Conservation (phyloP, 2,888 invertebrate genomes). For the Papilio gigon region DNA sequence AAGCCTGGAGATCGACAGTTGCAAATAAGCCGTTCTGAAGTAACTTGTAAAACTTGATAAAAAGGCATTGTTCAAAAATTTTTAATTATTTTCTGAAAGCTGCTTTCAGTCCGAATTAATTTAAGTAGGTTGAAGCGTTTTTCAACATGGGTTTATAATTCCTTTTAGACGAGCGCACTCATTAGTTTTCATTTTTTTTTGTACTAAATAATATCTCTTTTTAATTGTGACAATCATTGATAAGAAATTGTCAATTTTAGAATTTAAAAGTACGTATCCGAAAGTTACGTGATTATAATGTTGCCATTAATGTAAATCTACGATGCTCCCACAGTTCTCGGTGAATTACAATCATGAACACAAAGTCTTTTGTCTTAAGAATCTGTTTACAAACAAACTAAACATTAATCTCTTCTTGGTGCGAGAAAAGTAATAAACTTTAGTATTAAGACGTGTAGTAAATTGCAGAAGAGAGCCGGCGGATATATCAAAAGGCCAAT, state of each 20-base stretch:
- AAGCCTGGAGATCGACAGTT: background rate
- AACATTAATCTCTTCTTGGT: background rate
- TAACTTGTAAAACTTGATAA: conserved; percentile 7
- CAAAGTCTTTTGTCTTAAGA: conserved; percentile 1
- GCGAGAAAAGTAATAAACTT: conserved; percentile 6
- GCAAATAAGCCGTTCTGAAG: background rate
- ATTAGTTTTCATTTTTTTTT: background rate
- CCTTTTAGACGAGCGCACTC: no score
- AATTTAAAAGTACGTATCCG: no score
- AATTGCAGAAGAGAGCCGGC: background rate
- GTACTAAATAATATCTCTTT: no score
- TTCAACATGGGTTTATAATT: background rate
- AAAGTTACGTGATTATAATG: no score
- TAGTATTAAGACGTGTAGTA: conserved; percentile 4
- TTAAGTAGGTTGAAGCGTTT: background rate
- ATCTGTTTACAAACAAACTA: conserved; percentile 11
- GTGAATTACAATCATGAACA: background rate
- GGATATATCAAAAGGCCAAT: background rate
- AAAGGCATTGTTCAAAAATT: conserved; percentile 3
- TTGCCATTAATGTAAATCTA: background rate
- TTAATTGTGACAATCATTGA: no score
- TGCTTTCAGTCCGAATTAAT: conserved; percentile 4
- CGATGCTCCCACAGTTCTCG: background rate
- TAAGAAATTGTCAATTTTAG: no score
- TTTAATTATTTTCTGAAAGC: conserved; percentile 12